Evolutionary conservation across 2,888 invertebrate species (phyloP), one percentile per base, ranked within the genome.

Genomic region (Empis livida): DNA sequence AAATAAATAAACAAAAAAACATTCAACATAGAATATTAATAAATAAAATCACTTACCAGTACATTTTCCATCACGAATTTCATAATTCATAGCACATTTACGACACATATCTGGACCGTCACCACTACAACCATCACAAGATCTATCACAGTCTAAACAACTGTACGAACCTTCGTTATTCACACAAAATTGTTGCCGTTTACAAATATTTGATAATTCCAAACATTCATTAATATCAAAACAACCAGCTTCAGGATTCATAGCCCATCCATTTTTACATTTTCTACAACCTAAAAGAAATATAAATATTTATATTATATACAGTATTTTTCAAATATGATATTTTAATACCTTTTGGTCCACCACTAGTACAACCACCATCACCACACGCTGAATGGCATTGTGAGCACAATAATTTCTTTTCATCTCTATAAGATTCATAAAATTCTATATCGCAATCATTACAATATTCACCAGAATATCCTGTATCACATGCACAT

Each of bases 51-150:
- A 71, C 68, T 77, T 74, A 76, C 86, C 80, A 51, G 83, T 72
- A 68, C 93, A 93, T 54, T 85, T 75, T 52, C 84, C 84, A 49
- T 85, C 83, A 53, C 80, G 77, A 52, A 80, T 73, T 10, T 74
- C 72, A 64, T 77, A 90, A 8, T 83, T 88, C 14, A 75, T 70
- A 0, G 84, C 82, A 73, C 95, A 95, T 60, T 78, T 73, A 30
- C 75, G 72, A 67, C 95, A 95, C 80, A 89, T 86, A 64, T 94
- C 92, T 0, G 92, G 89, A 0, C 94, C 94, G 66, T 90, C 90
- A 0, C 91, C 91, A 45, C 79, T 77, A 62, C 95, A 95, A 1
- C 84, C 82, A 42, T 77, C 70, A 62, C 94, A 95, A 0, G 92
- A 78, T 57, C 75, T 79, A 67, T 94, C 91, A 70, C 95, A 95